Evolutionary conservation across 2,888 invertebrate species (phyloP), one percentile per base, ranked within the genome.

Genomic region (Agrochola lota): DNA sequence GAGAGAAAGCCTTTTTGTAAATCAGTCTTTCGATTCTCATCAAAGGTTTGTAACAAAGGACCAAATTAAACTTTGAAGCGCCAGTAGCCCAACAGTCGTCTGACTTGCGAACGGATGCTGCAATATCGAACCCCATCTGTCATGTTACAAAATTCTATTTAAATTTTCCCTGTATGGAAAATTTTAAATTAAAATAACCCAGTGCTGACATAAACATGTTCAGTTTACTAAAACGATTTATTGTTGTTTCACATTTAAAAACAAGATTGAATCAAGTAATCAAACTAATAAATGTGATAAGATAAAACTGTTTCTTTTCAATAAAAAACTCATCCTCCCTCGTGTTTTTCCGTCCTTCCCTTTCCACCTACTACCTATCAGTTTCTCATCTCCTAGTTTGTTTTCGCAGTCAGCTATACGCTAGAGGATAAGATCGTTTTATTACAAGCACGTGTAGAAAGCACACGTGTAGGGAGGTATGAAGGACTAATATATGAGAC

Each of bases 401-500:
- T 69, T 85, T 71, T 71, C 49, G 4, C 60, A 71, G 60, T 52
- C 17, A 17, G 46, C n/a, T 75, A 76, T 46, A 62, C 83, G 11
- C 81, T 62, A 20, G 83, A 60, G 82, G 68, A 71, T 85, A 71
- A 63, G 43, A 35, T 66, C 12, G 46, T 75, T 81, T 85, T 85
- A 85, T 66, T 64, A 57, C 71, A n/a, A 8, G 6, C 83, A 85
- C 83, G 83, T 85, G 83, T 82, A 82, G 63, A 20, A 52, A 7
- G 63, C 6, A 57, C 83, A 83, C 85, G 82, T 85, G 85, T 76
- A 72, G 23, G 23, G 63, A 20, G 8, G n/a, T 62, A 17, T 23
- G 69, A 70, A 74, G 74, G 85, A 49, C 52, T 79, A 6, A 49
- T 74, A 30, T 59, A 43, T 26, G 26, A 30, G n/a, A 52, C 49